Base-by-base conservation (phyloP, 2,888 invertebrate genomes). In the Cylindroiulus punctatus region DNA sequence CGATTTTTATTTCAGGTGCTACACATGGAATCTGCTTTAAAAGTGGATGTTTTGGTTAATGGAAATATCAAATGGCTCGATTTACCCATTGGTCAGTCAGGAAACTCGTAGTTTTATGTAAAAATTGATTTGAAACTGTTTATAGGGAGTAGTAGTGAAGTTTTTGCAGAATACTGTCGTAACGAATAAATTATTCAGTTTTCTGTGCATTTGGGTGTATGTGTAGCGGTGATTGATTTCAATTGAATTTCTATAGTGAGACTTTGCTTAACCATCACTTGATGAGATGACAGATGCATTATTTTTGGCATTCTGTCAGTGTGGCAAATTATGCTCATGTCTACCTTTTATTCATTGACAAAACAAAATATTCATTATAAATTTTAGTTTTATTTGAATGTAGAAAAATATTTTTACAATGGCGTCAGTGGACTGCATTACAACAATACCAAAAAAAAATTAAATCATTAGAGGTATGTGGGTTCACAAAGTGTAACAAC, bases 21-120 rank as follows among this genome's bases (percentile, higher is more conserved):
- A 44, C 44, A 87, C 30, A 81, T 87, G 44, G 87, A 87, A 44
- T 32, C 36, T 17, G 47, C 47, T 42, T 40, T 42, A 32, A 42
- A 42, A 81, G 36, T 81, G 22, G 42, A 36, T 7, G 40, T 87
- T 22, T 84, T 87, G 76, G 7, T 81, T n/a, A 32, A 86, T 65
- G 87, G 87, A 65, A 76, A 85, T 26, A 82, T 87, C 36, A 26
- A 52, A 30, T 87, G 85, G 85, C 5, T 52, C 14, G 4, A 81
- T 52, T 81, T 87, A 42, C 81, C 40, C 26, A 57, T 22, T 14
- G 47, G 26, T 30, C 22, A 26, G 26, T 26, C 65, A 8, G 65
- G n/a, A 26, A 65, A 26, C 12, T 65, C 12, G 8, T 83, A 83
- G 44, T 0, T n/a, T 40, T 57, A 8, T 65, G 1, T 22, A 8